Percentiles rank a stretch among this genome's conserved stretches.
Evolutionary conservation across 2,888 invertebrate genomes (phyloP).

Genomic region (Netelia fuscicornis): DNA sequence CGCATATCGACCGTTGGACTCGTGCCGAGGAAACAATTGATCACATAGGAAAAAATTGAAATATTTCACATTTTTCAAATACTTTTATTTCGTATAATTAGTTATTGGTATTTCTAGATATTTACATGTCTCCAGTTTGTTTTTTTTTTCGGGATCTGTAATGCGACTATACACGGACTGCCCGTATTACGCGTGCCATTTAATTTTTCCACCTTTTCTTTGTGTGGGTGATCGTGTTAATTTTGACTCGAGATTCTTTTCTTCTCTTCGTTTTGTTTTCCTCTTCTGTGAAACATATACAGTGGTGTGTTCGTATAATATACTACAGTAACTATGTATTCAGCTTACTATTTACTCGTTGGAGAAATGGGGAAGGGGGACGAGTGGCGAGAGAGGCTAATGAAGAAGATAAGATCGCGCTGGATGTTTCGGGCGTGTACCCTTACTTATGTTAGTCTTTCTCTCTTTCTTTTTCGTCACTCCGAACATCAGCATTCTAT

Average conservation of each 20-base stretch:
- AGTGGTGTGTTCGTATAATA: slow-evolving; percentile 37
- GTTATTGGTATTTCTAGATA: slow-evolving; percentile 77
- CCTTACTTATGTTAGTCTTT: not conserved
- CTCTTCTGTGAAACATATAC: slow-evolving; percentile 59
- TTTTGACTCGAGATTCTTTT: slow-evolving; percentile 53
- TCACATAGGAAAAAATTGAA: not conserved
- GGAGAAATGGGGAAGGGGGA: not conserved
- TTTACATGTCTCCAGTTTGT: slow-evolving; percentile 74
- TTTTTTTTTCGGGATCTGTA: slow-evolving; percentile 70
- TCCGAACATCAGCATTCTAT: slow-evolving; percentile 48
- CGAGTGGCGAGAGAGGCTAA: slow-evolving; percentile 13
- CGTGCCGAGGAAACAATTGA: too few relatives aligned
- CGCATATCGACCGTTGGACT: too few relatives aligned
- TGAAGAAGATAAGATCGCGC: slow-evolving; percentile 57
- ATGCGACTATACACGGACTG: slow-evolving; percentile 71
- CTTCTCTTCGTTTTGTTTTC: slow-evolving; percentile 18
- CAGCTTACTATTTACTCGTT: slow-evolving; percentile 26
- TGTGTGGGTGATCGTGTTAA: slow-evolving; percentile 49
- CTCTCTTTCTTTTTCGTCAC: slow-evolving; percentile 36
- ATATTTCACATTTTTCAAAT: slow-evolving; percentile 63
- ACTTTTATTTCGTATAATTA: slow-evolving; percentile 80
- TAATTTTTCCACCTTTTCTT: slow-evolving; percentile 3
- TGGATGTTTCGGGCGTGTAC: slow-evolving; percentile 34
- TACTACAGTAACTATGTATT: slow-evolving; percentile 46
- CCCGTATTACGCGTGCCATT: slow-evolving; percentile 46